Percentiles rank a stretch among this genome's conserved stretches.
phyloP scores from a whole-genome alignment of 2,888 invertebrate genomes.

The Calliopum simillimum region DNA sequence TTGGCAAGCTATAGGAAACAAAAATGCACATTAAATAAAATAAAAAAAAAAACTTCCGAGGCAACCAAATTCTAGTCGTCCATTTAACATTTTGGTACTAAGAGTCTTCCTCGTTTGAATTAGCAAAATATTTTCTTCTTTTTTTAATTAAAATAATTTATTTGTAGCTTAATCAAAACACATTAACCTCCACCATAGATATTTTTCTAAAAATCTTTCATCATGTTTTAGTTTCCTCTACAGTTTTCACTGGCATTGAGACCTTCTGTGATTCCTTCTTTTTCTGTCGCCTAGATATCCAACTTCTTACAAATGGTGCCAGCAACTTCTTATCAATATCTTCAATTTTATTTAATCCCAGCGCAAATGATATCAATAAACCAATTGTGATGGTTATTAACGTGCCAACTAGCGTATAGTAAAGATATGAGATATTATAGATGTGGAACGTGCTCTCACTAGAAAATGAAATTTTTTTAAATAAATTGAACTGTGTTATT shows the following conservation, averaged over 20 bases:
- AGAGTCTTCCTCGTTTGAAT: no score
- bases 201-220: not conserved
- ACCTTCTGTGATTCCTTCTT: conserved; percentile 28
- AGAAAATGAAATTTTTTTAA: not conserved
- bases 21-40: no score
- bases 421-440: conserved; percentile 81
- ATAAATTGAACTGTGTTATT: not conserved
- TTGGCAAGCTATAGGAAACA: no score
- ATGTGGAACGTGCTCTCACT: conserved; percentile 65
- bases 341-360: conserved; percentile 69
- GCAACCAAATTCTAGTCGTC: no score
- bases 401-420: conserved; percentile 78
- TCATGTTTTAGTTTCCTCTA: conserved; percentile 48
- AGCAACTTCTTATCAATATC: conserved; percentile 73
- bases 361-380: conserved; percentile 69
- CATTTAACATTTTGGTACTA: no score
- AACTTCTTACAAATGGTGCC: conserved; percentile 77
- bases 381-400: conserved; percentile 71
- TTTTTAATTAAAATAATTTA: no score
- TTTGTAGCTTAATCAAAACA: not conserved
- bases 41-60: no score
- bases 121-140: no score
- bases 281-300: conserved; percentile 61
- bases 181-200: not conserved
- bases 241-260: not conserved